Conservation (phyloP, 2,888 invertebrate species). For the Athalia circularis region DNA sequence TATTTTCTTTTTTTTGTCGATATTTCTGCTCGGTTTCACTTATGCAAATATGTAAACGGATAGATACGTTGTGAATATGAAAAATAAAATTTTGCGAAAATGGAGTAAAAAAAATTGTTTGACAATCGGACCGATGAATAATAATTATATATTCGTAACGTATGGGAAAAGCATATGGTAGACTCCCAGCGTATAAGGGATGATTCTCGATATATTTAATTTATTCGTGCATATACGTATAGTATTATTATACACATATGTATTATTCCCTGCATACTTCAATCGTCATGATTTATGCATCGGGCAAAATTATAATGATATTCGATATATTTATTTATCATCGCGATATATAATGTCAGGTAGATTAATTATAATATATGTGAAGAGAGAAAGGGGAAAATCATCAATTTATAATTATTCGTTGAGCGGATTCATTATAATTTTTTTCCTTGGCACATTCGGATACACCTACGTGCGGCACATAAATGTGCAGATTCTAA, state of each 20-base stretch:
- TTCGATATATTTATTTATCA: slow-evolving; percentile 9
- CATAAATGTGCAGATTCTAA: background rate
- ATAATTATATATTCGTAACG: slow-evolving; percentile 21
- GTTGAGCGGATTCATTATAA: too few relatives aligned
- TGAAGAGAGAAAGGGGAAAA: background rate
- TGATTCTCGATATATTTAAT: slow-evolving; percentile 17
- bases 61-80: background rate
- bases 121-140: slow-evolving; percentile 13
- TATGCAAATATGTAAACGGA: background rate
- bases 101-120: background rate
- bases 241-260: background rate
- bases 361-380: too few relatives aligned
- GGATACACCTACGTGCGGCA: background rate
- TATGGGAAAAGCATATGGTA: slow-evolving; percentile 1
- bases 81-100: slow-evolving; percentile 20
- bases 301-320: slow-evolving; percentile 19
- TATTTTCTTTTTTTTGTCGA: too few relatives aligned
- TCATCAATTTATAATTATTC: too few relatives aligned
- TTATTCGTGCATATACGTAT: slow-evolving; percentile 4
- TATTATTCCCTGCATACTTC: background rate
- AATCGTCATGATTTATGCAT: slow-evolving; percentile 26
- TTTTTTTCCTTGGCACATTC: background rate
- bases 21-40: too few relatives aligned
- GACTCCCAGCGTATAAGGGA: slow-evolving; percentile 17
- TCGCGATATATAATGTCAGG: background rate